phyloP scores from a whole-genome alignment of 2,888 invertebrate species.

The Meiosimyza decipiens region DNA sequence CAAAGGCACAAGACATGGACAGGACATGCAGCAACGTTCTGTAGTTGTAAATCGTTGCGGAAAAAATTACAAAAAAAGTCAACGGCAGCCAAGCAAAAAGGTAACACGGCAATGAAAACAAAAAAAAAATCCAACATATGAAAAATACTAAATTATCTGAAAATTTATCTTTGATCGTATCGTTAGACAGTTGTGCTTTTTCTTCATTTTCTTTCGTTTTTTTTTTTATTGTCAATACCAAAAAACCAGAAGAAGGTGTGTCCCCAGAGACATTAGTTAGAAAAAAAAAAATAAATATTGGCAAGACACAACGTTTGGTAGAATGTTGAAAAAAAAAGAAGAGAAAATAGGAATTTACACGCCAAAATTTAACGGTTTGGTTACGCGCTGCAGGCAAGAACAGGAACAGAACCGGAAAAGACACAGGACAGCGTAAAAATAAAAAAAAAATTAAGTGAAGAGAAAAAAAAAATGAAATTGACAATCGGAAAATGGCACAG shows the following conservation, averaged over 20 bases:
- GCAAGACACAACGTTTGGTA: constrained; percentile 9
- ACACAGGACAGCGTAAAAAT: constrained; percentile 26
- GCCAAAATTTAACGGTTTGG: constrained; percentile 26
- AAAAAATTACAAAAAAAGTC: constrained; percentile 18
- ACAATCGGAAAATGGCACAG: constrained; percentile 53
- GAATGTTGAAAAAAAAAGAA: constrained; percentile 21
- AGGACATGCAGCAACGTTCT: not conserved
- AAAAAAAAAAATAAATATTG: not conserved
- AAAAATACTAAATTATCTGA: constrained; percentile 44
- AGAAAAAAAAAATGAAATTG: constrained; percentile 22
- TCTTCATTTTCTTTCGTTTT: not conserved
- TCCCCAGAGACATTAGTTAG: constrained; percentile 55
- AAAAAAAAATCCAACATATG: constrained; percentile 24
- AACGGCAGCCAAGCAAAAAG: not conserved
- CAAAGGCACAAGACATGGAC: constrained; percentile 31
- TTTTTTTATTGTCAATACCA: not conserved
- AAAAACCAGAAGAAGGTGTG: constrained; percentile 41
- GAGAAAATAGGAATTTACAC: constrained; percentile 25
- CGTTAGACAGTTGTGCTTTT: constrained; percentile 3
- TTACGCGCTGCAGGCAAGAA: not conserved
- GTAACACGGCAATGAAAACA: not conserved
- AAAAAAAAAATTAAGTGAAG: constrained; percentile 14
- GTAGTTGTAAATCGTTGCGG: not conserved
- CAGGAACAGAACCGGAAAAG: constrained; percentile 29
- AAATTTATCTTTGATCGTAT: constrained; percentile 54